These are phyloP conservation scores for Polypterus senegalus DNA, from an alignment of 2,113 vertebrate genomes.

Conservation along the genomic window DNA sequence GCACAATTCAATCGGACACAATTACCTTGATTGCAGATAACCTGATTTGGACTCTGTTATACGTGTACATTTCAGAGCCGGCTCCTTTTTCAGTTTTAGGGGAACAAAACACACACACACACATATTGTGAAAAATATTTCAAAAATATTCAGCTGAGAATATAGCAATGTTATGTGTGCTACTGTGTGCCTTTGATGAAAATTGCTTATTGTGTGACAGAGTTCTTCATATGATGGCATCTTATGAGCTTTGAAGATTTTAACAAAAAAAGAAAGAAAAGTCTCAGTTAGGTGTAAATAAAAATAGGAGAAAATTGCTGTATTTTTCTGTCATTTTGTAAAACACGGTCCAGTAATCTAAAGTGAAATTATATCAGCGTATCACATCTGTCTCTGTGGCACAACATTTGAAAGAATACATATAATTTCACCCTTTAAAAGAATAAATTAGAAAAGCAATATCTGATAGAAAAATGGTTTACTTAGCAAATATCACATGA, in stretches of 20 bases:
- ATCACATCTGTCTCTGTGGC: conserved; percentile 59
- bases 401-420: conserved; percentile 61
- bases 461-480: conserved; percentile 18
- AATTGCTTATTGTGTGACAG: conserved; percentile 70
- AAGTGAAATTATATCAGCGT: conserved; percentile 81
- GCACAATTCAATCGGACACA: conserved; percentile 49
- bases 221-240: conserved; percentile 59
- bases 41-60: conserved; percentile 46
- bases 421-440: conserved; percentile 67
- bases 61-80: conserved; percentile 25
- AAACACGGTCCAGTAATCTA: conserved; percentile 59
- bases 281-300: conserved; percentile 52
- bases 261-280: conserved; percentile 24
- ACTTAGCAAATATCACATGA: background rate
- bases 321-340: conserved; percentile 90
- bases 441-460: conserved; percentile 52
- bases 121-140: conserved; percentile 23
- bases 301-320: conserved; percentile 80
- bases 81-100: conserved; percentile 9
- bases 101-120: conserved; percentile 21
- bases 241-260: conserved; percentile 83
- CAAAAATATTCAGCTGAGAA: conserved; percentile 18
- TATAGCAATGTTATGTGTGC: conserved; percentile 19
- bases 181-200: conserved; percentile 53
- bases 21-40: conserved; percentile 65